Evolutionary conservation across 2,888 invertebrate genomes (phyloP).

Genomic region (Perizoma affinitatum): DNA sequence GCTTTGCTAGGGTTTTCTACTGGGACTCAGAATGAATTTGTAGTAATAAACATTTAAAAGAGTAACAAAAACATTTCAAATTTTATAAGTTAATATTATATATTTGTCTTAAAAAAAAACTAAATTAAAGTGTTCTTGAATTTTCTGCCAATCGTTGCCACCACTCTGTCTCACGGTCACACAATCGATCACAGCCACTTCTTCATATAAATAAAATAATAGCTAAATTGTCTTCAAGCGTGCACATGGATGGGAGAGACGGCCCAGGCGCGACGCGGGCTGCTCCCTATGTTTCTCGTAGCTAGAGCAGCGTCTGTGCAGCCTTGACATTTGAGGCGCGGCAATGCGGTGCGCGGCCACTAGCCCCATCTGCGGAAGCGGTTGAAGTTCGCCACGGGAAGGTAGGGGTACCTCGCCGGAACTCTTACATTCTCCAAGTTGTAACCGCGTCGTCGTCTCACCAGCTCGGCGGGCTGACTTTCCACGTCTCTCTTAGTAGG

Average conservation of each 20-base stretch:
- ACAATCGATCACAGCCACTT: slow-evolving; percentile 78
- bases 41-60: neutral
- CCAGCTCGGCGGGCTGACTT: slow-evolving; percentile 54
- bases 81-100: slow-evolving; percentile 16
- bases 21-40: neutral
- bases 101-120: slow-evolving; percentile 24
- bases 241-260: slow-evolving; percentile 52
- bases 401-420: slow-evolving; percentile 77
- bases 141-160: slow-evolving; percentile 62
- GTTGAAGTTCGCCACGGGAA: slow-evolving; percentile 71
- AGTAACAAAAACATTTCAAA: neutral
- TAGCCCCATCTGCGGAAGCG: slow-evolving; percentile 80
- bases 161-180: slow-evolving; percentile 56
- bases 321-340: slow-evolving; percentile 74
- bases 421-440: slow-evolving; percentile 80
- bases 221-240: slow-evolving; percentile 57
- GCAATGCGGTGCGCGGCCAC: slow-evolving; percentile 51
- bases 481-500: slow-evolving; percentile 56
- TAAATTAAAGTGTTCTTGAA: slow-evolving; percentile 40
- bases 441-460: slow-evolving; percentile 74
- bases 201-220: slow-evolving; percentile 65
- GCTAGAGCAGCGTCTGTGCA: slow-evolving; percentile 57
- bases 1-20: neutral
- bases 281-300: slow-evolving; percentile 43
- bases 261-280: slow-evolving; percentile 48